Evolutionary conservation across 1,140 invertebrate species (phyloP), one percentile per base, ranked within the genome.

Genomic region (Drosophila ficusphila): DNA sequence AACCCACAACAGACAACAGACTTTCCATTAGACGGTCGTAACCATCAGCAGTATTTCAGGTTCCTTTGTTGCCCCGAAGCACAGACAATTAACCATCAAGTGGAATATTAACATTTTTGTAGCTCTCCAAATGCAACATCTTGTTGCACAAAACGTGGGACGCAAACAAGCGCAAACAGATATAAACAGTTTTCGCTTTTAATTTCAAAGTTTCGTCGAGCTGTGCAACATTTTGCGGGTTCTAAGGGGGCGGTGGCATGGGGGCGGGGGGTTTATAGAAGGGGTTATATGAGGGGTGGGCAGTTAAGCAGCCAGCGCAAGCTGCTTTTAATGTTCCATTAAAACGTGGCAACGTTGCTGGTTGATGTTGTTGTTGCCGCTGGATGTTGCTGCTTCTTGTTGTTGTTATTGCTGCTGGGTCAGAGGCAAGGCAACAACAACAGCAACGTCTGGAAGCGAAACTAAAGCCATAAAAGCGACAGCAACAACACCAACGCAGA

Each of bases 241-340:
- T 71, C 27, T 9, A 6, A 31, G 33, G 14, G 53, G 18, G 27
- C 9, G 12, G 16, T 14, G 16, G 11, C 9, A 9, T 19, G 31
- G 12, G 23, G 9, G 23, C 33, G 42, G 9, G 23, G 42, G 42
- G 14, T 33, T 36, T 38, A 27, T 39, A 27, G 44, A 52, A 19
- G 52, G 39, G 60, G 54, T 46, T 64, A 61, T 61, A 23, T 44
- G 21, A 38, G 77, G 76, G 54, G 5, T 29, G 44, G 42, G 51
- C 56, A 56, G 67, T 75, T 78, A 78, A 78, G 51, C 62, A 56
- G 62, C 39, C 68, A 71, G 38, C 74, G 60, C 79, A 83, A 83
- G 79, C 79, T 85, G 81, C 81, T 86, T 76, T 85, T 85, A 86
- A 85, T 85, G 76, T 85, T 64, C 72, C 81, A 79, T 79, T 85